phyloP scores from a whole-genome alignment of 2,797 vertebrate species.

The Phataginus tetradactyla region DNA sequence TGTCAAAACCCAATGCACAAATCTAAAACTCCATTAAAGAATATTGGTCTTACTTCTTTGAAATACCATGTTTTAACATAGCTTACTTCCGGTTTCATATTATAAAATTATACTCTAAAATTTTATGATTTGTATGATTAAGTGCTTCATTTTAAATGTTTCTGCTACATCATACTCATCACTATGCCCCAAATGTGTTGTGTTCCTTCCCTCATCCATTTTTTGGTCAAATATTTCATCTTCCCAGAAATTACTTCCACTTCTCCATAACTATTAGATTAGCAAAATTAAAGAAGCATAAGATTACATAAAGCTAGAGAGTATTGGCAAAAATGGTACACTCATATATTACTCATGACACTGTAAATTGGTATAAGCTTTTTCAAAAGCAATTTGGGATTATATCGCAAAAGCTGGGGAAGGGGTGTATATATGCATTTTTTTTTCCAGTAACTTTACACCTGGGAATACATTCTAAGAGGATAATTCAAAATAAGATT shows the following conservation, averaged over 20 bases:
- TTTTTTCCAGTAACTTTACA: not conserved
- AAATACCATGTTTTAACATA: not conserved
- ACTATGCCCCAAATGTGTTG: not conserved
- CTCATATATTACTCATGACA: slow-evolving; percentile 45
- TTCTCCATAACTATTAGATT: slow-evolving; percentile 56
- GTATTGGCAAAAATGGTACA: slow-evolving; percentile 23
- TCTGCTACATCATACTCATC: not conserved
- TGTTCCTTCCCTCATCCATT: not conserved
- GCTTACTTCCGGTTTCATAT: slow-evolving; percentile 38
- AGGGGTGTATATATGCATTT: not conserved
- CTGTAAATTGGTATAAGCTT: slow-evolving; percentile 45
- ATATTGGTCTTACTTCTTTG: slow-evolving; percentile 38
- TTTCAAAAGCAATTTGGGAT: slow-evolving; percentile 59
- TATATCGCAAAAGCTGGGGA: not conserved
- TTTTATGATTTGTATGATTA: slow-evolving; percentile 56
- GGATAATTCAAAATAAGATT: slow-evolving; percentile 54
- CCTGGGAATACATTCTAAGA: not conserved
- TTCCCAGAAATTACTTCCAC: slow-evolving; percentile 27
- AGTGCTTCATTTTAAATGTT: slow-evolving; percentile 43
- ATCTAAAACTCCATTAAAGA: slow-evolving; percentile 51
- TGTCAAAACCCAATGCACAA: slow-evolving; percentile 23
- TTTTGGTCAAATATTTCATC: slow-evolving; percentile 54
- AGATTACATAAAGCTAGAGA: not conserved
- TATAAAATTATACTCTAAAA: slow-evolving; percentile 41
- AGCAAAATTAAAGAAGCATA: slow-evolving; percentile 47